Evolutionary conservation across 1,140 invertebrate species (phyloP), one percentile per base, ranked within the genome.

Genomic region (Drosophila guanche): DNA sequence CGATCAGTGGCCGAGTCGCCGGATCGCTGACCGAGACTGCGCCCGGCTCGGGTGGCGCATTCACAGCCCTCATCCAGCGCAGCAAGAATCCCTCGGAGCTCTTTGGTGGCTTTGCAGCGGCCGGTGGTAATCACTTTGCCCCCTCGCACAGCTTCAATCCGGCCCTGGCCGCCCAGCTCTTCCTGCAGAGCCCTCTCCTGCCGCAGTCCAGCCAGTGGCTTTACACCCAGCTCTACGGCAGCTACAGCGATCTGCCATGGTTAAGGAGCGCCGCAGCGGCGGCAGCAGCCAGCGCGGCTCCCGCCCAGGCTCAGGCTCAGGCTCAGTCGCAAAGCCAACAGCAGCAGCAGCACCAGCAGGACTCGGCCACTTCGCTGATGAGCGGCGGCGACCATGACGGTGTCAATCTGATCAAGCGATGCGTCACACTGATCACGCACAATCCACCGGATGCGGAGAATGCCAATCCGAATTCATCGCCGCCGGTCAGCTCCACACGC

Each of bases 141-240:
- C 92, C 92, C 2, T 62, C 85, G 25, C 92, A 92, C 66, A 91
- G 94, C 7, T 94, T 95, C 89, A 94, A 95, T 79, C 94, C 94
- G 51, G 94, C 94, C 23, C 83, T 95, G 76, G 94, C 94, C 5
- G 94, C 94, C 4, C 94, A 94, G 89, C 90, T 95, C 41, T 95
- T 95, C 78, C 91, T 95, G 23, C 95, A 95, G 80, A 93, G 94
- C 3, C 95, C 95, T 0, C 90, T 95, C 6, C 79, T 95, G 41
- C 94, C 95, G n/a, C 94, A 95, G 3, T 94, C 95, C 1, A 94
- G 94, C 33, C 95, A 95, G 55, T 95, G 95, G 95, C 91, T 95
- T 1, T 95, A 95, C 81, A 94, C 94, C 0, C 95, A 95, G 77
- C 92, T 95, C 2, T 95, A 95, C 76, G 92, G 93, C 12, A 92